Conservation (phyloP, 2,888 invertebrate species). For the Plebejus melissa region DNA sequence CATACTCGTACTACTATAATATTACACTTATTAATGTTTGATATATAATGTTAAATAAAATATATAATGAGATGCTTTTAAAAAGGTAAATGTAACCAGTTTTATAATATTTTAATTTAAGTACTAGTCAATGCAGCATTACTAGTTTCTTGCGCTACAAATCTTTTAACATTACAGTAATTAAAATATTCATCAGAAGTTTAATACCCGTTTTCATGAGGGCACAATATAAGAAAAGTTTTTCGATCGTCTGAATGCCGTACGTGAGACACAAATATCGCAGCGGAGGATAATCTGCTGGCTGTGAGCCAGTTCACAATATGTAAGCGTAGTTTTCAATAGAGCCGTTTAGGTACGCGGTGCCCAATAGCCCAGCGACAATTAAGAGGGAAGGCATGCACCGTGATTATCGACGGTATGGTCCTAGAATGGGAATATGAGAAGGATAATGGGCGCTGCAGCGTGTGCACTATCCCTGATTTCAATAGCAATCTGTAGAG, state of each 20-base stretch:
- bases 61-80: neutral
- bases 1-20: too few species aligned
- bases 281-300: slow-evolving; percentile 66
- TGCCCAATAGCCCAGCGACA: slow-evolving; percentile 36
- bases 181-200: slow-evolving; percentile 37
- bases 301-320: slow-evolving; percentile 70
- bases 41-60: too few species aligned
- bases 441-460: slow-evolving; percentile 31
- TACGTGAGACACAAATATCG: slow-evolving; percentile 74
- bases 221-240: slow-evolving; percentile 76
- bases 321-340: slow-evolving; percentile 44
- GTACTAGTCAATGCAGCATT: neutral
- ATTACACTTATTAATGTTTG: too few species aligned
- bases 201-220: slow-evolving; percentile 45
- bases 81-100: neutral
- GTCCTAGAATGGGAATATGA: slow-evolving; percentile 32
- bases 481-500: slow-evolving; percentile 30
- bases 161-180: neutral
- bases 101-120: neutral
- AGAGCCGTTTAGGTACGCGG: slow-evolving; percentile 39
- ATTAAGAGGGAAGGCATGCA: slow-evolving; percentile 36
- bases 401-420: slow-evolving; percentile 33
- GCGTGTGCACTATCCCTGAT: slow-evolving; percentile 30
- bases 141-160: neutral
- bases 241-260: slow-evolving; percentile 69